Evolutionary conservation across 2,113 vertebrate genomes (phyloP).

Genomic region (Datnioides undecimradiatus): DNA sequence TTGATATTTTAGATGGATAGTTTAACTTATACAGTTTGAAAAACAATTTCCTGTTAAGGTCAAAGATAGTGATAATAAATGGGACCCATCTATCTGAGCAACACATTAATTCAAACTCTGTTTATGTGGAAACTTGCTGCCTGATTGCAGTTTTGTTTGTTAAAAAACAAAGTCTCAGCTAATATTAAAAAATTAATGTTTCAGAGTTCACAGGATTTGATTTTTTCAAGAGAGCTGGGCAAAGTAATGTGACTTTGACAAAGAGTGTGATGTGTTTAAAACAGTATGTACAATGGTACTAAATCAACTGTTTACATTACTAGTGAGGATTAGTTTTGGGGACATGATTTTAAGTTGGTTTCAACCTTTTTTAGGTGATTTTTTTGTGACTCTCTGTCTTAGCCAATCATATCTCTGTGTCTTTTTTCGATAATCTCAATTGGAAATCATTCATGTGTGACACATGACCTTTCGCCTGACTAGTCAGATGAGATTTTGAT

Average conservation of each 20-base stretch:
- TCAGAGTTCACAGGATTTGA: slow-evolving; percentile 26
- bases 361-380: slow-evolving; percentile 32
- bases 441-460: slow-evolving; percentile 30
- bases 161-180: slow-evolving; percentile 39
- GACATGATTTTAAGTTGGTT: slow-evolving; percentile 48
- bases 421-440: slow-evolving; percentile 52
- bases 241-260: slow-evolving; percentile 39
- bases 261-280: slow-evolving; percentile 13
- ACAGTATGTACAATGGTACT: background rate
- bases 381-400: slow-evolving; percentile 20
- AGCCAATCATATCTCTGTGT: slow-evolving; percentile 26
- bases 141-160: slow-evolving; percentile 51
- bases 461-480: slow-evolving; percentile 47
- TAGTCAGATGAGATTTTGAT: slow-evolving; percentile 56
- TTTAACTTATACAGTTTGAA: slow-evolving; percentile 59
- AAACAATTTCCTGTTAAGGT: slow-evolving; percentile 67
- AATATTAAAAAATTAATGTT: slow-evolving; percentile 30
- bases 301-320: slow-evolving; percentile 42
- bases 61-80: slow-evolving; percentile 66
- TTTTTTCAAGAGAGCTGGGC: slow-evolving; percentile 4
- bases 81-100: slow-evolving; percentile 34
- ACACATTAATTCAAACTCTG: slow-evolving; percentile 48
- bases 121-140: slow-evolving; percentile 43
- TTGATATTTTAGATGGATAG: slow-evolving; percentile 66
- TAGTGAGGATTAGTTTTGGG: slow-evolving; percentile 29